Evolutionary conservation across 2,113 vertebrate species (phyloP), one percentile per base, ranked within the genome.

Genomic region (Ibidorhyncha struthersii): DNA sequence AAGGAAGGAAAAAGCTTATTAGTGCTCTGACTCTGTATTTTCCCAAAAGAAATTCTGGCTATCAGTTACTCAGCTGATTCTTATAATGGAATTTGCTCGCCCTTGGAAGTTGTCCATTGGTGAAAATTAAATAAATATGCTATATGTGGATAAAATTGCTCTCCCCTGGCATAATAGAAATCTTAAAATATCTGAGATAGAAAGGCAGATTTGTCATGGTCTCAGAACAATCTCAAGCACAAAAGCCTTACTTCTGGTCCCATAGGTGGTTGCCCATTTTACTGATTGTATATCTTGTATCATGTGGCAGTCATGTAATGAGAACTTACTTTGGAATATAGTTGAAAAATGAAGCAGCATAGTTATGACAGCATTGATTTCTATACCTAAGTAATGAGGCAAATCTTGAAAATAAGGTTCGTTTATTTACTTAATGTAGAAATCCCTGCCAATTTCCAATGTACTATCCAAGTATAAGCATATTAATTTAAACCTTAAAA

Each of bases 31-130:
- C 19, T 82, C 29, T 40, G 13, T 63, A 36, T 89, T 87, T 92
- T 82, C 72, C 83, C 82, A 67, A 72, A 86, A 93, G 52, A 91
- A 95, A 96, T 81, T 82, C 61, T 73, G 49, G 72, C 56, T 90
- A 74, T 67, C 72, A 73, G 23, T 59, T 77, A 62, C 47, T 86
- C 59, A 53, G 10, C 56, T 89, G 49, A 89, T 45, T 95, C 36
- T 79, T 80, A 32, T n/a, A 89, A 95, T 47, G 55, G 19, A 82
- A 79, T 91, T 96, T 92, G 3, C 58, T 85, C 70, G 23, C 71
- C 0, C 0, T 34, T 91, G 65, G 81, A 94, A 93, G 53, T 21
- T 82, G 29, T 63, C 72, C 69, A 56, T 58, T 73, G 66, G 69
- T 76, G 85, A 76, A 93, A 92, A 92, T 79, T 40, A 82, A 93